phyloP scores from a whole-genome alignment of 2,797 vertebrate genomes.

The Holocentrus rufus region DNA sequence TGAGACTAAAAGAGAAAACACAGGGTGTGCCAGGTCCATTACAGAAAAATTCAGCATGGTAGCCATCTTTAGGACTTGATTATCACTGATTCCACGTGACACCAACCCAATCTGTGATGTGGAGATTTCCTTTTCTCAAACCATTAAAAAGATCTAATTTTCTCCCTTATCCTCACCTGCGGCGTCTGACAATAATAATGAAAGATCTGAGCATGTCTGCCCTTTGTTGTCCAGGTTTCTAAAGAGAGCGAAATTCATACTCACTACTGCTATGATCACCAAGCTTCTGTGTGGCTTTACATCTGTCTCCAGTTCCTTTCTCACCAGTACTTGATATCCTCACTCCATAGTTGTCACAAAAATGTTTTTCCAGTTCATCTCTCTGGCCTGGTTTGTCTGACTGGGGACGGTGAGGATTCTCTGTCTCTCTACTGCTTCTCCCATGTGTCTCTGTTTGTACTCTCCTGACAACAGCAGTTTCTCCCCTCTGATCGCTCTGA shows the following conservation, averaged over 20 bases:
- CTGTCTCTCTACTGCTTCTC: slow-evolving; percentile 7
- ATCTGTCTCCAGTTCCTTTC: slow-evolving; percentile 26
- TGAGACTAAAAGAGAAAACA: slow-evolving; percentile 36
- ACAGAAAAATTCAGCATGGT: neutral
- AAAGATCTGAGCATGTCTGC: neutral
- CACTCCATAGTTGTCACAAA: slow-evolving; percentile 14
- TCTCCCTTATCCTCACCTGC: slow-evolving; percentile 10
- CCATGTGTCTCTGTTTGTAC: slow-evolving; percentile 2
- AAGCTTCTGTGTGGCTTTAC: slow-evolving; percentile 14
- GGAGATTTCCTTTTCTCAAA: neutral
- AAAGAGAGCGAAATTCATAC: slow-evolving; percentile 21
- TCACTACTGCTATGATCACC: slow-evolving; percentile 36
- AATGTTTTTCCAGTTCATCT: slow-evolving; percentile 11
- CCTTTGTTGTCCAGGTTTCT: slow-evolving; percentile 1
- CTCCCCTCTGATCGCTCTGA: slow-evolving; percentile 15
- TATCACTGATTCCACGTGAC: neutral
- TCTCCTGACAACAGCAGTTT: slow-evolving; percentile 4
- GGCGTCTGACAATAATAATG: neutral
- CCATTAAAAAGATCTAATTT: neutral
- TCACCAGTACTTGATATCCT: slow-evolving; percentile 16
- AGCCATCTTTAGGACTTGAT: neutral
- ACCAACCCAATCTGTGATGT: neutral
- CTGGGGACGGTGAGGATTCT: neutral
- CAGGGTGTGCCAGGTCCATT: neutral
- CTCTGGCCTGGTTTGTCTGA: slow-evolving; percentile 11